These are phyloP conservation scores for Pantherophis guttatus DNA, from an alignment of 2,113 vertebrate genomes.

Conservation along the genomic window DNA sequence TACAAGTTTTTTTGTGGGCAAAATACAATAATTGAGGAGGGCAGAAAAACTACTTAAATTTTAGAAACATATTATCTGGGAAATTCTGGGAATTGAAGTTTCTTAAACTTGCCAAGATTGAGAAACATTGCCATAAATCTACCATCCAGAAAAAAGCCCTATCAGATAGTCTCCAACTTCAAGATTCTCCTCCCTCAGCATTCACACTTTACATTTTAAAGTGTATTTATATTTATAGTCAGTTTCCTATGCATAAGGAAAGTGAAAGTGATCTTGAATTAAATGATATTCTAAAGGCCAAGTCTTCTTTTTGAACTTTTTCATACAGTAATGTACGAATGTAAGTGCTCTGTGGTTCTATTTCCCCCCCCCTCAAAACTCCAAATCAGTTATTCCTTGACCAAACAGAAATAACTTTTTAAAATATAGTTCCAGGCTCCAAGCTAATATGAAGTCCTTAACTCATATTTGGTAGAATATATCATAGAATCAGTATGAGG, in stretches of 20 bases:
- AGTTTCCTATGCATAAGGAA: too few relatives aligned
- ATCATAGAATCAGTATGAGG: constrained; percentile 37
- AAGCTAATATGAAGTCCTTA: too few relatives aligned
- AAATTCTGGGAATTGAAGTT: not conserved
- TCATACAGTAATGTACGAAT: not conserved
- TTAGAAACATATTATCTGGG: not conserved
- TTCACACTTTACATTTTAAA: constrained; percentile 11
- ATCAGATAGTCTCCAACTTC: constrained; percentile 14
- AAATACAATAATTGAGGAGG: not conserved
- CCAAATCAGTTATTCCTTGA: too few relatives aligned
- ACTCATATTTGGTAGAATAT: too few relatives aligned
- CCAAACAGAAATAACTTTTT: too few relatives aligned
- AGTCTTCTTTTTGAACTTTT: not conserved
- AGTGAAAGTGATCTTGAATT: too few relatives aligned
- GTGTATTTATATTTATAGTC: not conserved
- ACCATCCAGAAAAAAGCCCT: constrained; percentile 12
- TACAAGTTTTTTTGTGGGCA: not conserved
- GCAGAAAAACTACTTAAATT: not conserved
- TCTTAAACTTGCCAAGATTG: not conserved
- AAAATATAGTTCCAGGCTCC: too few relatives aligned
- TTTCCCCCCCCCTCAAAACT: constrained; percentile 49
- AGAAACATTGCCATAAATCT: constrained; percentile 17
- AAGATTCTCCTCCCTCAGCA: constrained; percentile 9
- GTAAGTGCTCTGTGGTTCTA: constrained; percentile 29
- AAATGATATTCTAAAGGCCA: too few relatives aligned